phyloP scores from a whole-genome alignment of 2,797 vertebrate genomes.

The Alcedo quadribrachys region DNA sequence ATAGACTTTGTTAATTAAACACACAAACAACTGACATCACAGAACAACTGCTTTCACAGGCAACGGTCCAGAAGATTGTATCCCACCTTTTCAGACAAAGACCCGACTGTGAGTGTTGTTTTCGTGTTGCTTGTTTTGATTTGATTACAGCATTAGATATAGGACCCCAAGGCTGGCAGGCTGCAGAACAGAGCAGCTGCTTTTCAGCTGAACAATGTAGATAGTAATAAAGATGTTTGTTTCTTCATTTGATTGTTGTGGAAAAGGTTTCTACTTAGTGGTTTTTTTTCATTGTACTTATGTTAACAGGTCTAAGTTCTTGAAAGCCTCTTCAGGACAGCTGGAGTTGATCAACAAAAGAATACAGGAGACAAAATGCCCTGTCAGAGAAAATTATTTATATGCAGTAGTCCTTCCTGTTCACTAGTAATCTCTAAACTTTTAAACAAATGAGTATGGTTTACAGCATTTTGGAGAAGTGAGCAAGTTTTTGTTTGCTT shows the following conservation, averaged over 20 bases:
- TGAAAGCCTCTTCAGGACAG: not conserved
- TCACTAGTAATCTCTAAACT: not conserved
- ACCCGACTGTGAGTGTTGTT: not conserved
- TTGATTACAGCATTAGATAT: not conserved
- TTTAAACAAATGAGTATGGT: not conserved
- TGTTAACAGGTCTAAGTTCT: not conserved
- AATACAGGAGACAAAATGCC: not conserved
- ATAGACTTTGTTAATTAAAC: not conserved
- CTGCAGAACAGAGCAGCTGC: not conserved
- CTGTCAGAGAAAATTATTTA: not conserved
- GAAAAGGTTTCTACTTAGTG: not conserved
- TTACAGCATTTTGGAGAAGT: not conserved
- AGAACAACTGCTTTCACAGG: not conserved
- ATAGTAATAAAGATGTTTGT: not conserved
- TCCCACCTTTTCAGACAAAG: slow-evolving; percentile 42
- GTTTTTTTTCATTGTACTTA: not conserved
- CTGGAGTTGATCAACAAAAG: not conserved
- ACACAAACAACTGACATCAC: not conserved
- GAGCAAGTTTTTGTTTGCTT: not conserved
- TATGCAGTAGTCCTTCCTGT: not conserved
- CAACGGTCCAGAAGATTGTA: not conserved
- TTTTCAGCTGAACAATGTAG: not conserved
- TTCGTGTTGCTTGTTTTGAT: not conserved
- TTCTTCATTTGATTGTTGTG: not conserved
- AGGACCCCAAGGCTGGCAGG: not conserved